Conservation (phyloP, 2,797 vertebrate species). For the Sitta carolinensis region DNA sequence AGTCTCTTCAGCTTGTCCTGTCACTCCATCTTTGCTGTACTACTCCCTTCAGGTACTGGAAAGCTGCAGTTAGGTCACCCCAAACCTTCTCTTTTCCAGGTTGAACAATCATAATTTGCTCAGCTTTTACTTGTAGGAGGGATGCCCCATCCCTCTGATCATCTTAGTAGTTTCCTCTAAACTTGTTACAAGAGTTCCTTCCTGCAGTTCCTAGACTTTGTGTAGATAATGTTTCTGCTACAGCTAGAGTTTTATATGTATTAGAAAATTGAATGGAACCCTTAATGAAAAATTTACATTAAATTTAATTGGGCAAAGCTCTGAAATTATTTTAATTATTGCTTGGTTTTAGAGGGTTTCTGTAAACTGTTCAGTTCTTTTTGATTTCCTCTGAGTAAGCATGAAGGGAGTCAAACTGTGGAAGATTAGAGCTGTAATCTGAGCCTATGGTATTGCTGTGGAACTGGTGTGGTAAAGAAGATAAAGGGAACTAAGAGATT, state of each 20-base stretch:
- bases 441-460: neutral
- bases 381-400: neutral
- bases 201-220: neutral
- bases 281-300: neutral
- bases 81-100: neutral
- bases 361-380: neutral
- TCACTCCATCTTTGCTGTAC: neutral
- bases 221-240: neutral
- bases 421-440: neutral
- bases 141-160: neutral
- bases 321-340: neutral
- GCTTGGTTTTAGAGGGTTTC: neutral
- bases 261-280: neutral
- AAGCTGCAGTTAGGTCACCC: neutral
- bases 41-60: neutral
- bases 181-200: neutral
- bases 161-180: neutral
- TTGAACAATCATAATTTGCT: neutral
- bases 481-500: conserved; percentile 14
- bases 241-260: neutral
- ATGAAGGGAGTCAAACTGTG: neutral
- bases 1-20: neutral
- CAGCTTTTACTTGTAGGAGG: neutral
- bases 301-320: neutral
- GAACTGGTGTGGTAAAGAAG: neutral